Evolutionary conservation across 2,888 invertebrate genomes (phyloP).

Genomic region (Calliphora vomitoria): DNA sequence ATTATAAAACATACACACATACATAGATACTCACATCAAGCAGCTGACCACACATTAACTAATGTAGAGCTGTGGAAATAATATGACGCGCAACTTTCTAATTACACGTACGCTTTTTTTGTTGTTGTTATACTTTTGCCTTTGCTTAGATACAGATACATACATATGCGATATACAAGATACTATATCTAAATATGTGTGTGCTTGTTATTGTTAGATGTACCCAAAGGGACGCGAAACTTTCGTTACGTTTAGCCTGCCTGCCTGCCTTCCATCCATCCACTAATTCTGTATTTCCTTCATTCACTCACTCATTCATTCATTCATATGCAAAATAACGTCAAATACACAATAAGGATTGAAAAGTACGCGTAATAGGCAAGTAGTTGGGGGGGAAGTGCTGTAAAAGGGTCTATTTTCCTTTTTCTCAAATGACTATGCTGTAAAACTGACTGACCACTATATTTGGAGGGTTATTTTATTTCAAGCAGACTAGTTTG

Average conservation of each 20-base stretch:
- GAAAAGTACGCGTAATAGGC: constrained; percentile 58
- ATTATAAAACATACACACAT: constrained; percentile 17
- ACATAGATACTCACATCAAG: constrained; percentile 1
- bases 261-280: neutral
- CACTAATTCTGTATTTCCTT: constrained; percentile 17
- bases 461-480: constrained; percentile 58
- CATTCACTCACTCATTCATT: neutral
- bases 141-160: constrained; percentile 59
- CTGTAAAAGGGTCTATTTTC: constrained; percentile 60
- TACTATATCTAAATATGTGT: constrained; percentile 44
- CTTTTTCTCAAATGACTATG: constrained; percentile 42
- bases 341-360: constrained; percentile 69
- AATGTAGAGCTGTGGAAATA: constrained; percentile 67
- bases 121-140: neutral
- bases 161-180: neutral
- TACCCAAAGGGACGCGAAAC: constrained; percentile 69
- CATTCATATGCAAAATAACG: constrained; percentile 68
- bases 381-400: constrained; percentile 17
- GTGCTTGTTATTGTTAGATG: constrained; percentile 35
- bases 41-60: constrained; percentile 71
- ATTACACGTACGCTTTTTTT: constrained; percentile 64
- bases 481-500: constrained; percentile 50
- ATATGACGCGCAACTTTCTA: constrained; percentile 72
- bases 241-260: constrained; percentile 26
- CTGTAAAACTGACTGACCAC: constrained; percentile 55